A percentile compares a stretch with the other conserved stretches of the same genome.
These are phyloP conservation scores for Euthynnus affinis DNA, from an alignment of 2,797 vertebrate species.

Conservation along the genomic window DNA sequence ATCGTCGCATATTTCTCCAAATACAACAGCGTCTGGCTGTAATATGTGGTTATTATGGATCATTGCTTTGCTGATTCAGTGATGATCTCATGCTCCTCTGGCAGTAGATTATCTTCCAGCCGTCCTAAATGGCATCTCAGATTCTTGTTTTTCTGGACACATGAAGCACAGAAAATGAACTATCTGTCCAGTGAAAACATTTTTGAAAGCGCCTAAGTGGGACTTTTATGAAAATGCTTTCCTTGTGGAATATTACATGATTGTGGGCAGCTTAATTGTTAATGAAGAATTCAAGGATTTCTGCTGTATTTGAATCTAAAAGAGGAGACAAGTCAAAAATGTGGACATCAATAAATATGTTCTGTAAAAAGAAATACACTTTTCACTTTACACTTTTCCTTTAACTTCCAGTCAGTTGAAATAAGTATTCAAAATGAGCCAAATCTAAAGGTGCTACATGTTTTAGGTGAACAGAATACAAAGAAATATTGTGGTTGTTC, in stretches of 20 bases:
- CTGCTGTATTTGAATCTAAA: background rate
- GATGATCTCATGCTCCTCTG: slow-evolving; percentile 76
- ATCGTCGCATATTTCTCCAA: slow-evolving; percentile 69
- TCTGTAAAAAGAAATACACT: background rate
- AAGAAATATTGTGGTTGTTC: no score
- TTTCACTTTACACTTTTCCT: background rate
- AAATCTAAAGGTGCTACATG: background rate
- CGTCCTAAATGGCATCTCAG: slow-evolving; percentile 61
- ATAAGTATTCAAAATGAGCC: background rate
- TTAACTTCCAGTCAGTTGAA: background rate
- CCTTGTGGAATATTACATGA: slow-evolving; percentile 46
- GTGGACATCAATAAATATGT: background rate
- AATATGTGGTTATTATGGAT: slow-evolving; percentile 73
- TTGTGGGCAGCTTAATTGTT: slow-evolving; percentile 17
- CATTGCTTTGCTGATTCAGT: slow-evolving; percentile 70
- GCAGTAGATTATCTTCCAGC: slow-evolving; percentile 67
- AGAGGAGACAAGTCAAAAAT: background rate
- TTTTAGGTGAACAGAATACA: no score
- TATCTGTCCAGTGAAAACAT: slow-evolving; percentile 64
- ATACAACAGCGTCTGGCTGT: slow-evolving; percentile 73
- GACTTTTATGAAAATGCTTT: slow-evolving; percentile 45
- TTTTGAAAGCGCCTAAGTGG: slow-evolving; percentile 43
- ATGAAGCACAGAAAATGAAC: slow-evolving; percentile 42
- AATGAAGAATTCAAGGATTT: background rate
- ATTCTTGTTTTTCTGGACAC: slow-evolving; percentile 69